Evolutionary conservation across 1,140 invertebrate genomes (phyloP).

Genomic region (Diabrotica virgifera): DNA sequence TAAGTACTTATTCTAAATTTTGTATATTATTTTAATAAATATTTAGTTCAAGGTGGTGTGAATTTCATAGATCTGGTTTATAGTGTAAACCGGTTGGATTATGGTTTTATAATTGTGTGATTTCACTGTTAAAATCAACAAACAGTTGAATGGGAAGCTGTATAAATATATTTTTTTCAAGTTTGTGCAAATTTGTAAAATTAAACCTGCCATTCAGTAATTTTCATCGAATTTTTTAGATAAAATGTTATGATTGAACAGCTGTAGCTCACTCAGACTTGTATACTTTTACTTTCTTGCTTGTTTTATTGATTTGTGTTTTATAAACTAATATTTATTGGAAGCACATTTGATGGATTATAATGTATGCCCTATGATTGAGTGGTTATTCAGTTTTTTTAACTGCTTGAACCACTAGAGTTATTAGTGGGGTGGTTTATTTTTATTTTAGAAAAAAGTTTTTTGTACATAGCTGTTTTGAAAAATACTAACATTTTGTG

Average conservation of each 20-base stretch:
- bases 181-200: neutral
- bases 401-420: too few relatives aligned
- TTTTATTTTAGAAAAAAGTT: too few relatives aligned
- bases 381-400: too few relatives aligned
- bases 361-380: too few relatives aligned
- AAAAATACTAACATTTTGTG: too few relatives aligned
- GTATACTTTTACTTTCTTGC: neutral
- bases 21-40: conserved; percentile 5
- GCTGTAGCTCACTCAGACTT: neutral
- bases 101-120: neutral
- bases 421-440: too few relatives aligned
- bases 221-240: neutral
- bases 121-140: conserved; percentile 6
- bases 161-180: conserved; percentile 16
- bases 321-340: too few relatives aligned
- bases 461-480: too few relatives aligned
- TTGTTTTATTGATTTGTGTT: too few relatives aligned
- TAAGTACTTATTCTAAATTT: conserved; percentile 50
- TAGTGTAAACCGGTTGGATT: neutral
- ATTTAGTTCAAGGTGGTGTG: conserved; percentile 18
- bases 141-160: conserved; percentile 7
- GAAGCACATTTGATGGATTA: too few relatives aligned
- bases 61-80: neutral
- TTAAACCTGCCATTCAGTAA: neutral
- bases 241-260: neutral